These are phyloP conservation scores for Meteorus cinctellus DNA, from an alignment of 2,888 invertebrate genomes.

Conservation along the genomic window DNA sequence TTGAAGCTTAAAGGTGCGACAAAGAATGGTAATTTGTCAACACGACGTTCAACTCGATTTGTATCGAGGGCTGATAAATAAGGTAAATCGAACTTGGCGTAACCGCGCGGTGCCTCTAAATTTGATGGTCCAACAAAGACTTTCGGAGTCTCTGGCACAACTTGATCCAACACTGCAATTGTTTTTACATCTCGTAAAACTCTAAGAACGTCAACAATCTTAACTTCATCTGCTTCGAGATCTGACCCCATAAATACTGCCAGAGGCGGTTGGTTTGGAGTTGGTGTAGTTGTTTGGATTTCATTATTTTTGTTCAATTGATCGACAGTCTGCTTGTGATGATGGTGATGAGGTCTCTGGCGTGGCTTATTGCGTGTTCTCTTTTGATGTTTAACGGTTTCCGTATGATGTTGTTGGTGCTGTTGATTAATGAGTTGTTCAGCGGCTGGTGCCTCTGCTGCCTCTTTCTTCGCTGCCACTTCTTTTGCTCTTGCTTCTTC, in stretches of 20 bases:
- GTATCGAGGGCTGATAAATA: slow-evolving; percentile 85
- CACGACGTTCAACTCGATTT: slow-evolving; percentile 81
- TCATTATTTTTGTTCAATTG: slow-evolving; percentile 44
- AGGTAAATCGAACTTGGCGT: slow-evolving; percentile 87
- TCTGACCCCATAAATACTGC: slow-evolving; percentile 83
- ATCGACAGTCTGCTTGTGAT: slow-evolving; percentile 45
- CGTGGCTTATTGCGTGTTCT: slow-evolving; percentile 54
- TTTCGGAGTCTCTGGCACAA: slow-evolving; percentile 81
- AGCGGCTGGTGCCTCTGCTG: slow-evolving; percentile 48
- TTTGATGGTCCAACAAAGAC: slow-evolving; percentile 89
- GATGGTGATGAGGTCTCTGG: slow-evolving; percentile 46
- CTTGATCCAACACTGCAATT: slow-evolving; percentile 85
- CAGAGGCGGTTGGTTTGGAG: slow-evolving; percentile 87
- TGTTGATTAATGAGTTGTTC: slow-evolving; percentile 60
- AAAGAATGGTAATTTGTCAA: slow-evolving; percentile 86
- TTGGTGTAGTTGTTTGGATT: slow-evolving; percentile 55
- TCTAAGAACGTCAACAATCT: slow-evolving; percentile 82
- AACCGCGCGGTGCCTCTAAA: slow-evolving; percentile 81
- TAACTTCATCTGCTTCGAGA: slow-evolving; percentile 74
- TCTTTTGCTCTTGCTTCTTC: slow-evolving; percentile 45
- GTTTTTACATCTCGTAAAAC: slow-evolving; percentile 82
- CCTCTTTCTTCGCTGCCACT: slow-evolving; percentile 39
- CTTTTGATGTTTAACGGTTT: slow-evolving; percentile 52
- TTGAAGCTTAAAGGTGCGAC: slow-evolving; percentile 90
- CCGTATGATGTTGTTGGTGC: slow-evolving; percentile 60